Percentiles rank a stretch among this genome's conserved stretches.
These are phyloP conservation scores for Encarsia formosa DNA, from an alignment of 2,888 invertebrate genomes.

Conservation along the genomic window DNA sequence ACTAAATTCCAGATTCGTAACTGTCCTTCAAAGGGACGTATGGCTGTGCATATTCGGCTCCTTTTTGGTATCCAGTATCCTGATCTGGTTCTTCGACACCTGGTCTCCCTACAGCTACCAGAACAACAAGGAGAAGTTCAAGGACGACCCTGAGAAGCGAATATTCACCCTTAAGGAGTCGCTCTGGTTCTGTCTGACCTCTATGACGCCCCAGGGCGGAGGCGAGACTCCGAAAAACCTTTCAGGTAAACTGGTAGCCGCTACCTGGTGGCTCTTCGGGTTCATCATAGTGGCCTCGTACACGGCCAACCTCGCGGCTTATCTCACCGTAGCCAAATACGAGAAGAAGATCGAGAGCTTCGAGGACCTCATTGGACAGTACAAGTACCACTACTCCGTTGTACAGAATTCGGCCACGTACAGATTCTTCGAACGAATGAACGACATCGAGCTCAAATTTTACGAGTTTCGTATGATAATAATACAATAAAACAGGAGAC, in stretches of 20 bases:
- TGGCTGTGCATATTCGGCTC: conserved; percentile 91
- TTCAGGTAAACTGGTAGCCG: conserved; percentile 92
- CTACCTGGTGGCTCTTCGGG: conserved; percentile 98
- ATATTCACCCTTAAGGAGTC: conserved; percentile 95
- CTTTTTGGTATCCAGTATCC: conserved; percentile 83
- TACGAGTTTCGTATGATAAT: conserved; percentile 71
- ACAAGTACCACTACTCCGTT: conserved; percentile 93
- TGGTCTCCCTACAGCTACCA: conserved; percentile 94
- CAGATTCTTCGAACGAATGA: conserved; percentile 94
- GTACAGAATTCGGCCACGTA: conserved; percentile 81
- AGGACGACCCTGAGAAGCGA: conserved; percentile 87
- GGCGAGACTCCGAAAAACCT: conserved; percentile 95
- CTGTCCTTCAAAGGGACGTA: conserved; percentile 87
- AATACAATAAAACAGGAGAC: background rate
- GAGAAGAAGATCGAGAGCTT: conserved; percentile 89
- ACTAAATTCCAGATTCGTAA: conserved; percentile 89
- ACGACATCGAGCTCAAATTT: conserved; percentile 88
- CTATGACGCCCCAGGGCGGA: conserved; percentile 89
- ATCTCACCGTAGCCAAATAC: conserved; percentile 87
- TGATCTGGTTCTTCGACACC: conserved; percentile 92
- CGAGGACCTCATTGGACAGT: conserved; percentile 92
- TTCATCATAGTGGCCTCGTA: conserved; percentile 98
- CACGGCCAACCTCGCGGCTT: conserved; percentile 96
- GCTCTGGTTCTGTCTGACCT: conserved; percentile 98
- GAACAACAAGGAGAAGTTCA: conserved; percentile 66